Percentiles rank a stretch among this genome's conserved stretches.
Conservation (phyloP, 2,797 vertebrate species). For the Peromyscus attwateri region DNA sequence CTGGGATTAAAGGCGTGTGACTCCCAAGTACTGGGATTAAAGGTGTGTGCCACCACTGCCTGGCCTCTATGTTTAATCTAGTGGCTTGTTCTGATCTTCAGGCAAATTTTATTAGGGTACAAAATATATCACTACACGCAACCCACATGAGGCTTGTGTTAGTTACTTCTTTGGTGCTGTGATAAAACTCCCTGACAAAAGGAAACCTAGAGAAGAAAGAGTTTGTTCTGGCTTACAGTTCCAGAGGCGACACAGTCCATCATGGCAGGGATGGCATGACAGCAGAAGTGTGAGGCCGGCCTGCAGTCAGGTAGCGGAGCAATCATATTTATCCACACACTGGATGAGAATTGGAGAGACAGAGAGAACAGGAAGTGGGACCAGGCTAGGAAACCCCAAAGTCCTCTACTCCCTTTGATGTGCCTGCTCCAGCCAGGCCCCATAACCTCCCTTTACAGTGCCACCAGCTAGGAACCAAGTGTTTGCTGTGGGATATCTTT, state of each 20-base stretch:
- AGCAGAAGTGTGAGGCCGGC: not conserved
- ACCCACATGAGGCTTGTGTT: not conserved
- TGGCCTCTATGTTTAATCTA: no score
- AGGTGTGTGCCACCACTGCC: no score
- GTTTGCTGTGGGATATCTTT: no score
- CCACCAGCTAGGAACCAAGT: not conserved
- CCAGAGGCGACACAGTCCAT: not conserved
- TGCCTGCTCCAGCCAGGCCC: not conserved
- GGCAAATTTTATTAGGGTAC: no score
- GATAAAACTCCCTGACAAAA: not conserved
- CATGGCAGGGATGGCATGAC: no score
- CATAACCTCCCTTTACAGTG: not conserved
- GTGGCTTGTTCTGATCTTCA: no score
- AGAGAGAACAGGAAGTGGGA: not conserved
- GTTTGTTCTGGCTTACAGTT: not conserved
- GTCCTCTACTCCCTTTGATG: not conserved
- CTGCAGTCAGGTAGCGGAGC: not conserved
- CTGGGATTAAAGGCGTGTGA: no score
- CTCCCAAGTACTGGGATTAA: no score
- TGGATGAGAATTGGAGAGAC: not conserved
- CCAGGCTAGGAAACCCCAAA: not conserved
- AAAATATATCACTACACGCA: not conserved
- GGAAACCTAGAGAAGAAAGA: not conserved
- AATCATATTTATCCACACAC: not conserved
- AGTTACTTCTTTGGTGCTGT: not conserved